Conservation (phyloP, 2,797 vertebrate species). For the Sebastolobus alascanus region DNA sequence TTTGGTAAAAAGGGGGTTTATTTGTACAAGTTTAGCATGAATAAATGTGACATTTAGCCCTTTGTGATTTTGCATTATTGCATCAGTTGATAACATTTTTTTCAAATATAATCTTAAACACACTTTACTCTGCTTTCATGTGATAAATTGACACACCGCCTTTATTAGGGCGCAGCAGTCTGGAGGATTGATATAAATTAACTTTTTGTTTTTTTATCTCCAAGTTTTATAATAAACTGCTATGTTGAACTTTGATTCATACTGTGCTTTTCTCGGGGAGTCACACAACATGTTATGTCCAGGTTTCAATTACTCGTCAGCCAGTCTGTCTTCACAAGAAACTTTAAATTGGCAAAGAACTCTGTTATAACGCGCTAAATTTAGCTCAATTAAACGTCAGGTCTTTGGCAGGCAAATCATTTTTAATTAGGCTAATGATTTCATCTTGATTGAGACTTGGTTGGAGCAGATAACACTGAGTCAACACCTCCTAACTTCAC, state of each 20-base stretch:
- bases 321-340: neutral
- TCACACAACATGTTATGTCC: neutral
- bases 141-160: too few species aligned
- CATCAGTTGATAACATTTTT: too few species aligned
- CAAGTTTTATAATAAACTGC: neutral
- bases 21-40: too few species aligned
- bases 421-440: constrained; percentile 1
- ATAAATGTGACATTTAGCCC: too few species aligned
- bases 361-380: neutral
- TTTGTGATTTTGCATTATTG: too few species aligned
- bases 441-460: neutral
- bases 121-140: too few species aligned
- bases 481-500: too few species aligned
- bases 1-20: too few species aligned
- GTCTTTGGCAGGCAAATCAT: neutral
- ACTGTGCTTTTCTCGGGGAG: neutral
- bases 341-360: neutral
- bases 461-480: neutral
- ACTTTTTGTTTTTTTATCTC: neutral
- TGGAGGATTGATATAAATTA: neutral
- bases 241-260: neutral
- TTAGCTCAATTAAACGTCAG: neutral
- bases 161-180: too few species aligned
- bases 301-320: neutral
- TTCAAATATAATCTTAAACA: too few species aligned